A percentile compares a stretch with the other conserved stretches of the same genome.
phyloP scores from a whole-genome alignment of 2,888 invertebrate species.

The Drosophila atroscutellata region DNA sequence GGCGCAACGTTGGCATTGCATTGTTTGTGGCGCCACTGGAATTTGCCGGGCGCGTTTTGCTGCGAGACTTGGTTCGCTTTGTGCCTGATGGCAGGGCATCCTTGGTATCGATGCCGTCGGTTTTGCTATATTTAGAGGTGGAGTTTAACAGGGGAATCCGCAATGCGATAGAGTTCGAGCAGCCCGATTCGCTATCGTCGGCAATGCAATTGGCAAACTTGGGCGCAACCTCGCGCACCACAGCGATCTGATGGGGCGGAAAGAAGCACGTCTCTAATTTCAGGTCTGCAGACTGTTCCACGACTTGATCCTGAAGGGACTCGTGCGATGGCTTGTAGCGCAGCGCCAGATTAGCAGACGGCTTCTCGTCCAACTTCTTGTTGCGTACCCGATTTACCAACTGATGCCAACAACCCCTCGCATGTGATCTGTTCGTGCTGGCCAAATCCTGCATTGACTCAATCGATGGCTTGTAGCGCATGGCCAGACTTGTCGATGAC shows the following conservation, averaged over 20 bases:
- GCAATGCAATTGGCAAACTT: constrained; percentile 56
- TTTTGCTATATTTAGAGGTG: constrained; percentile 5
- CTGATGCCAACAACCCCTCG: constrained; percentile 45
- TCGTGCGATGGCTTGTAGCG: constrained; percentile 72
- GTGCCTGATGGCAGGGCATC: constrained; percentile 11
- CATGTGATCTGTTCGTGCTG: constrained; percentile 22
- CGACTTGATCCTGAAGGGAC: constrained; percentile 46
- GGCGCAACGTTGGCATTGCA: constrained; percentile 53
- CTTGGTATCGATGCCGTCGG: constrained; percentile 7
- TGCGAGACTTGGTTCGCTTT: constrained; percentile 32
- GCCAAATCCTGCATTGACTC: constrained; percentile 30
- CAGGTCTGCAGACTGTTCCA: constrained; percentile 29
- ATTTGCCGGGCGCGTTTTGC: constrained; percentile 6
- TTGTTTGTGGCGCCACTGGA: constrained; percentile 12
- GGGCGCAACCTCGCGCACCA: constrained; percentile 66
- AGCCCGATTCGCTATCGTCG: constrained; percentile 58
- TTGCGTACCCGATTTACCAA: constrained; percentile 42
- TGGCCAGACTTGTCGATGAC: constrained; percentile 23
- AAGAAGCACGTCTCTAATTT: constrained; percentile 58
- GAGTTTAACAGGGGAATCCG: constrained; percentile 36
- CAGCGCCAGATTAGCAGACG: constrained; percentile 48
- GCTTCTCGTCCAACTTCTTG: constrained; percentile 11
- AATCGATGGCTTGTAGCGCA: constrained; percentile 37
- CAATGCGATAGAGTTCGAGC: constrained; percentile 45
- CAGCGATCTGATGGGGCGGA: constrained; percentile 68